Evolutionary conservation across 2,888 invertebrate species (phyloP).

Genomic region (Lasioglossum leucozonium): DNA sequence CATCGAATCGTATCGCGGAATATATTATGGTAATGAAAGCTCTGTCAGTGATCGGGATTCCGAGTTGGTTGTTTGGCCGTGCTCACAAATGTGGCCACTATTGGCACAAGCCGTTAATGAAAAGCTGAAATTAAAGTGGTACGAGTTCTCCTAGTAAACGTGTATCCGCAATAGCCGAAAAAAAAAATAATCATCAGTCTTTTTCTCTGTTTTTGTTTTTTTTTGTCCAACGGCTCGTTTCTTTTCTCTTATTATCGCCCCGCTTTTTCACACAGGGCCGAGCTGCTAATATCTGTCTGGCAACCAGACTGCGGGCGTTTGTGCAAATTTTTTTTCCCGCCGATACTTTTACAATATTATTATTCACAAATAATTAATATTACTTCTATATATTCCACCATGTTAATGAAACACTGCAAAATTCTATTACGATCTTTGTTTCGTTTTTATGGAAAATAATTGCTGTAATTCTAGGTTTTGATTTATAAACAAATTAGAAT

Average conservation of each 20-base stretch:
- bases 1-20: not conserved
- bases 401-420: not conserved
- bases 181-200: slow-evolving; percentile 10
- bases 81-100: slow-evolving; percentile 34
- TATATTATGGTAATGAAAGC: slow-evolving; percentile 37
- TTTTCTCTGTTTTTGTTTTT: not conserved
- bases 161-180: slow-evolving; percentile 2
- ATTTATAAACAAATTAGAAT: not conserved
- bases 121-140: slow-evolving; percentile 53
- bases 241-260: not conserved
- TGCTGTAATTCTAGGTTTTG: not conserved
- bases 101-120: slow-evolving; percentile 50
- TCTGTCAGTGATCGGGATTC: slow-evolving; percentile 7
- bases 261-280: not conserved
- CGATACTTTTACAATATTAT: not conserved
- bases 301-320: not conserved
- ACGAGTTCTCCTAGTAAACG: slow-evolving; percentile 21
- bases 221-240: not conserved
- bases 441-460: not conserved
- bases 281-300: not conserved
- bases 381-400: not conserved
- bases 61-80: slow-evolving; percentile 34
- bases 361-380: not conserved
- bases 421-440: not conserved
- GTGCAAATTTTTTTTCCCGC: not conserved